Evolutionary conservation across 2,888 invertebrate species (phyloP), one percentile per base, ranked within the genome.

Genomic region (Camponotus fellah): DNA sequence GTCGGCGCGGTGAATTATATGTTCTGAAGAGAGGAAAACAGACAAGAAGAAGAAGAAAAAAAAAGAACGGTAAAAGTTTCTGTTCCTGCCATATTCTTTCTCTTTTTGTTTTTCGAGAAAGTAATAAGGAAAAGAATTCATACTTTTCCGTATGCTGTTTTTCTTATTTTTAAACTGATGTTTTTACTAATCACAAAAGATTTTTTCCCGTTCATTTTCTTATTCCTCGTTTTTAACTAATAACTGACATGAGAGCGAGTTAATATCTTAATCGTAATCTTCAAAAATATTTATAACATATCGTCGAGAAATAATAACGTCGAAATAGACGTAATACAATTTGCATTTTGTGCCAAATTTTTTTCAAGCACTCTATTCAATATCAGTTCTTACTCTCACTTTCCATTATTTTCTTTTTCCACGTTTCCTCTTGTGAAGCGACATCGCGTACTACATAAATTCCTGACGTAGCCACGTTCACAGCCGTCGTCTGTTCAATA

Each of bases 1-100:
- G 79, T 80, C 60, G 71, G 34, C 37, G 46, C 5, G 60, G 60
- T 80, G 71, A 80, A 60, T 80, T 80, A 80, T 71, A 49, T 37
- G 71, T 60, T 49, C n/a, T 60, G 79, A 46, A 60, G 17, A 60
- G 79, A 69, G 26, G 12, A 69, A 69, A 69, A 71, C 21, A 69
- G 60, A 17, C 32, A 17, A 46, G 46, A 3, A n/a, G 21, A 79
- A 21, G 46, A 21, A 21, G 14, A 69, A 17, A 49, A 62, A 17
- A 79, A 71, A 80, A 34, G 69, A 26, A 34, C 14, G 40, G 46
- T 21, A 6, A 34, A 69, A 80, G 60, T 60, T 69, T 69, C 79
- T 60, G 79, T 69, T 69, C 60, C 37, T 68, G 56, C 40, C 56
- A 32, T 58, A 66, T 43, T 77, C 43, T 6, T 68, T 8, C n/a